Conservation (phyloP, 2,888 invertebrate species). For the Drosophila kambysellisi region DNA sequence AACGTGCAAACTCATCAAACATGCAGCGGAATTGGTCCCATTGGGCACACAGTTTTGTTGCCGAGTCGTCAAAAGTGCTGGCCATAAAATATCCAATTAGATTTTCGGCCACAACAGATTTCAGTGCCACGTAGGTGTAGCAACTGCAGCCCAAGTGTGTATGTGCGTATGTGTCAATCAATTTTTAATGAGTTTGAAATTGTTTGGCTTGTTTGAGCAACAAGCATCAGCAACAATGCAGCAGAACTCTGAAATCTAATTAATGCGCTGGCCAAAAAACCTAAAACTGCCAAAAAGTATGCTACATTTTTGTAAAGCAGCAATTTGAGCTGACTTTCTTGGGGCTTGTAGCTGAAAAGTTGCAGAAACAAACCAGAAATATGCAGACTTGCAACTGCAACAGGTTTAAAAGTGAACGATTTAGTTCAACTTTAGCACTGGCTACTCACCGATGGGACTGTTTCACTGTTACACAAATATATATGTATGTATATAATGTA, state of each 20-base stretch:
- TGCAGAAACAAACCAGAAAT: neutral
- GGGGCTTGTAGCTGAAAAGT: neutral
- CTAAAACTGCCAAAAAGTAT: conserved; percentile 20
- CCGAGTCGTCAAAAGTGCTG: conserved; percentile 70
- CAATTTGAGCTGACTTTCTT: neutral
- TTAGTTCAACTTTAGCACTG: neutral
- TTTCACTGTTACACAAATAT: neutral
- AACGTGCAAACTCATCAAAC: conserved; percentile 70
- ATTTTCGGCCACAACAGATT: conserved; percentile 66
- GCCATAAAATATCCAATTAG: conserved; percentile 81
- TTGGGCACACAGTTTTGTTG: conserved; percentile 37
- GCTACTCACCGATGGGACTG: no score
- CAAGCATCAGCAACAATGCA: conserved; percentile 8
- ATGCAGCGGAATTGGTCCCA: conserved; percentile 76
- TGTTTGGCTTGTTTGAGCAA: conserved; percentile 59
- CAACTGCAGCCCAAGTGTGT: conserved; percentile 13
- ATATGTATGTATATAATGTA: neutral
- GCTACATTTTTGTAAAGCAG: conserved; percentile 13
- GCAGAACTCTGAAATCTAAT: conserved; percentile 36
- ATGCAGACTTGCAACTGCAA: neutral
- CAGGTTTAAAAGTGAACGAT: neutral
- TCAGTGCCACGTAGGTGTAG: conserved; percentile 41
- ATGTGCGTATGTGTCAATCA: conserved; percentile 66
- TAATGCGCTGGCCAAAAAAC: conserved; percentile 27
- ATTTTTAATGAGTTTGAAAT: conserved; percentile 83